Evolutionary conservation across 2,113 vertebrate genomes (phyloP), one percentile per base, ranked within the genome.

Genomic region (Zosterops lateralis): DNA sequence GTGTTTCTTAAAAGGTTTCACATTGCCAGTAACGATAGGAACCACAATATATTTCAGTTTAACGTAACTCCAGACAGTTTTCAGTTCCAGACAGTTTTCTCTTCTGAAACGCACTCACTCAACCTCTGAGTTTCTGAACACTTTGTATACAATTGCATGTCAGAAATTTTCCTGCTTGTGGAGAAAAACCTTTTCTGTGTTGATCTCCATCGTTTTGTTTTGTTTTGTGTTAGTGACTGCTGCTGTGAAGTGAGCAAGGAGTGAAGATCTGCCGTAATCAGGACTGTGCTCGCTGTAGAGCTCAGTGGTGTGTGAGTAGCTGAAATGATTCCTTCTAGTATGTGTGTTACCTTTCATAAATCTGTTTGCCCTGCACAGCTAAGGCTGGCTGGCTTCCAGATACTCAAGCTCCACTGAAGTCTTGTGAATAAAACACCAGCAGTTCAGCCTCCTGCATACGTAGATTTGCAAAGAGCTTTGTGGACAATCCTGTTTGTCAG

Each of bases 341-440:
- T 93, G 80, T 82, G 80, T 92, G 84, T 76, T 95, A 91, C 87
- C 93, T 94, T 95, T 91, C 74, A 77, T 80, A 77, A 93, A 74
- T 94, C 84, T 93, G 87, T 87, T 95, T 96, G 91, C 87, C 75
- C 87, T 92, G 67, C 67, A 70, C 57, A 85, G 19, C 85, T 80
- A 58, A 79, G 54, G 62, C 91, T 93, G 95, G 93, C 93, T 80
- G 57, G 19, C 78, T 91, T 95, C 93, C 93, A 96, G 90, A 31
- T 92, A 73, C 93, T 89, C 77, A 32, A 50, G 42, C 78, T 91
- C 74, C 71, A 77, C 53, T 85, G 82, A 96, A 92, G 56, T 64
- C 78, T 87, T 76, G 77, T 87, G 93, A 95, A 92, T 92, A 92
- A 87, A 93, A 85, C 42, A 89, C 64, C 61, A 56, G 72, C 85